A percentile compares a stretch with the other conserved stretches of the same genome.
Conservation (phyloP, 1,140 invertebrate species). For the Musca domestica region DNA sequence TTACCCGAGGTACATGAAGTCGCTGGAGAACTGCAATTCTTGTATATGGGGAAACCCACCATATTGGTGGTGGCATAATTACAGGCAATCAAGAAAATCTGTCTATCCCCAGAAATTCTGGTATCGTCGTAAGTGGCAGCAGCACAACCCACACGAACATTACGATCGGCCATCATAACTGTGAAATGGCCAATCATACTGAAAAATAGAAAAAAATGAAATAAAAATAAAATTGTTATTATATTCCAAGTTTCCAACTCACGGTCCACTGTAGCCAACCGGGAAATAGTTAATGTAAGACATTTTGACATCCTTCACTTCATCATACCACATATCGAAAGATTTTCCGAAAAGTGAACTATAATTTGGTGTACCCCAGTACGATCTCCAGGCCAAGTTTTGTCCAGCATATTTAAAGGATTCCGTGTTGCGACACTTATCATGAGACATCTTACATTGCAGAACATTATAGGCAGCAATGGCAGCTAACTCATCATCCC, state of each 20-base stretch:
- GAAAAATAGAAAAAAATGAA: background rate
- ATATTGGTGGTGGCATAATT: slow-evolving; percentile 26
- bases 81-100: slow-evolving; percentile 17
- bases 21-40: background rate
- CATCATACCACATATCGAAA: slow-evolving; percentile 12
- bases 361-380: background rate
- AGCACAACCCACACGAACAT: slow-evolving; percentile 21
- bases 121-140: background rate
- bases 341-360: background rate
- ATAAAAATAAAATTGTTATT: background rate
- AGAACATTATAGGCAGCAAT: slow-evolving; percentile 17
- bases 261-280: background rate
- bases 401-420: slow-evolving; percentile 13
- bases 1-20: background rate
- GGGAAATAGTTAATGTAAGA: slow-evolving; percentile 3
- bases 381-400: slow-evolving; percentile 8
- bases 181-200: slow-evolving; percentile 20
- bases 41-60: background rate
- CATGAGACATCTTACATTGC: slow-evolving; percentile 17
- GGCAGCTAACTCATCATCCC: slow-evolving; percentile 23
- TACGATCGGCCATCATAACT: slow-evolving; percentile 12
- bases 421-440: slow-evolving; percentile 23
- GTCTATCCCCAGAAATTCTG: background rate
- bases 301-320: slow-evolving; percentile 2
- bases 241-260: slow-evolving; percentile 1